Base-by-base conservation (phyloP, 2,797 vertebrate species). In the Cephalopachus bancanus region DNA sequence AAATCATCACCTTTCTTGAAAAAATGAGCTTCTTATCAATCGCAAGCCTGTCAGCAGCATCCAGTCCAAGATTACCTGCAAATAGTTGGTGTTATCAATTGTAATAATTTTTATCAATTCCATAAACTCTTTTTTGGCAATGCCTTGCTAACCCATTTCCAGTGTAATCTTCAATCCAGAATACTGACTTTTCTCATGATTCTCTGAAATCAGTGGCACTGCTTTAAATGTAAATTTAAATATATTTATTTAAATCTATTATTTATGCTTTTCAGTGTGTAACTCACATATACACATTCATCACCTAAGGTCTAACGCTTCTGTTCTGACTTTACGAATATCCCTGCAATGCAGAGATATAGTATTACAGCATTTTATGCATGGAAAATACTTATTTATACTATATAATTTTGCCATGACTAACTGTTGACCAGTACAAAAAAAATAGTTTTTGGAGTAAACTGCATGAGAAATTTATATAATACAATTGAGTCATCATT, bases 1-100 rank as follows among this genome's bases (percentile, higher is more conserved):
- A 89, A 93, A 86, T 69, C 59, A 75, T 93, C 76, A 51, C 59
- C 89, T 93, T 90, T 74, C 65, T 87, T 67, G 44, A 93, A 96
- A 96, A 62, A 90, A 59, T 60, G 69, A 90, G 28, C 44, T 83
- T n/a, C 12, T 69, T 78, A 72, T 83, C 64, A 89, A 87, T 83
- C 57, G 76, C n/a, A 86, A 78, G 17, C 7, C 33, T 24, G 86
- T 80, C 2, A 93, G 91, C 76, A 81, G 65, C 33, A 26, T 51
- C 55, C 37, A 65, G 24, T 16, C 69, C 49, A 37, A 16, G 22
- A 53, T 51, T 79, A 84, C 14, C 57, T 44, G 92, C 24, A 92
- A 81, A 69, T 37, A 65, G n/a, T 30, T 94, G 30, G 5, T 72
- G 75, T 76, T 71, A 49, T 85, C 53, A 30, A 62, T 60, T 44